Conservation (phyloP, 2,113 vertebrate genomes). For the Excalfactoria chinensis region DNA sequence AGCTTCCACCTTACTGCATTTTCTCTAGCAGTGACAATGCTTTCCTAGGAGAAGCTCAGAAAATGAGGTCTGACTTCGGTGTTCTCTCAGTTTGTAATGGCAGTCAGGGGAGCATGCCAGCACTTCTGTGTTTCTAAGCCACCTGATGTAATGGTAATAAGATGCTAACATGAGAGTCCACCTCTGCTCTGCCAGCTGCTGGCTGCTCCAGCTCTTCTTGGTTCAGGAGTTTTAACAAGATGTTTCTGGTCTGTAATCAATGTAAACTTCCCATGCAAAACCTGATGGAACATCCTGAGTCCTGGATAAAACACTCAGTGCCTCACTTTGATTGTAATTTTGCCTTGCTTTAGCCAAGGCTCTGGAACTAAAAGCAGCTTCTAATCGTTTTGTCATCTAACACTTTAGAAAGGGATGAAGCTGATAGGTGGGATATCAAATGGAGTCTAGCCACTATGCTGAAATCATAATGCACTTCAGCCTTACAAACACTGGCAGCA, state of each 20-base stretch:
- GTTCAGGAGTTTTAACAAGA: conserved; percentile 13
- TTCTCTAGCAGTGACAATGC: not conserved
- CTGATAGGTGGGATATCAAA: conserved; percentile 22
- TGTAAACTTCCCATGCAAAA: conserved; percentile 31
- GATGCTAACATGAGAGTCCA: not conserved
- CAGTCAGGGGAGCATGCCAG: not conserved
- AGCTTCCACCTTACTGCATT: not conserved
- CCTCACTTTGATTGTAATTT: rapidly evolving
- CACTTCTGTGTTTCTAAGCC: not conserved
- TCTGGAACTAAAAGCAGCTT: not conserved
- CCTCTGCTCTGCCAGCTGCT: conserved; percentile 3
- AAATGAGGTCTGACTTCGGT: not conserved
- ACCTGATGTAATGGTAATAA: not conserved
- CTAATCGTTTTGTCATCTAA: conserved; percentile 13
- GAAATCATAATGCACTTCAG: not conserved
- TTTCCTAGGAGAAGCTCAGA: not conserved
- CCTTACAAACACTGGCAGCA: not conserved
- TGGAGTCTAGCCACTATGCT: not conserved
- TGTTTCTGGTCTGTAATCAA: conserved; percentile 53
- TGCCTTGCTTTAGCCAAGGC: not conserved
- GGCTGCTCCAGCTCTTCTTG: not conserved
- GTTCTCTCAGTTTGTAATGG: not conserved
- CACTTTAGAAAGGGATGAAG: not conserved
- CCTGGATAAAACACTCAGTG: not conserved
- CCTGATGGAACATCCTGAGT: not conserved